A percentile compares a stretch with the other conserved stretches of the same genome.
These are phyloP conservation scores for Oxyteleia sp. DNA, from an alignment of 2,888 invertebrate species.

Conservation along the genomic window DNA sequence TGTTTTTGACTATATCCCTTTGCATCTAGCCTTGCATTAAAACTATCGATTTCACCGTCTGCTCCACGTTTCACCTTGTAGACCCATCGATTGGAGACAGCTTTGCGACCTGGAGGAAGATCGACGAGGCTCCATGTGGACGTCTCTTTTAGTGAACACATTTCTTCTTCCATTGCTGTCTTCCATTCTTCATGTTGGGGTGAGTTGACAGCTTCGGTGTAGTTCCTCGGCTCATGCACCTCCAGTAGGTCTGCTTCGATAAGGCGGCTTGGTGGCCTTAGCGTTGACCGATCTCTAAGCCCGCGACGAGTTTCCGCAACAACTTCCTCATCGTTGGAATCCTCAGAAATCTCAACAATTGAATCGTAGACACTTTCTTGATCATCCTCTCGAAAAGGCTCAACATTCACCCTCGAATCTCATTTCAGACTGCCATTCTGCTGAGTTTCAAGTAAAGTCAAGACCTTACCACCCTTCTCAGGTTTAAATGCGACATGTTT, in stretches of 20 bases:
- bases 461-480: slow-evolving; percentile 14
- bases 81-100: slow-evolving; percentile 50
- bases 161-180: slow-evolving; percentile 54
- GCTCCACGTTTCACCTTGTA: slow-evolving; percentile 29
- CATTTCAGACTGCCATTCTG: not conserved
- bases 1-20: slow-evolving; percentile 71
- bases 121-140: slow-evolving; percentile 47
- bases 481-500: slow-evolving; percentile 36
- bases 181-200: slow-evolving; percentile 26
- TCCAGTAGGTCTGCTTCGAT: slow-evolving; percentile 37
- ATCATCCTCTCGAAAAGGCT: not conserved
- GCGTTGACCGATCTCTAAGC: not conserved
- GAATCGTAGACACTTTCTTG: not conserved
- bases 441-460: not conserved
- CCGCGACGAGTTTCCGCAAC: not conserved
- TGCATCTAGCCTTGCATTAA: slow-evolving; percentile 60
- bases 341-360: not conserved
- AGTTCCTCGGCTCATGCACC: slow-evolving; percentile 41
- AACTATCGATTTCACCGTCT: slow-evolving; percentile 16
- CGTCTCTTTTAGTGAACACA: slow-evolving; percentile 37
- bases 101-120: slow-evolving; percentile 32
- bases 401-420: not conserved
- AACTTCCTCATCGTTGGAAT: not conserved
- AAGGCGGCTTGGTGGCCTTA: slow-evolving; percentile 21
- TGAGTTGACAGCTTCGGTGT: slow-evolving; percentile 41